Evolutionary conservation across 2,797 vertebrate genomes (phyloP).

Genomic region (Pangasius djambal): DNA sequence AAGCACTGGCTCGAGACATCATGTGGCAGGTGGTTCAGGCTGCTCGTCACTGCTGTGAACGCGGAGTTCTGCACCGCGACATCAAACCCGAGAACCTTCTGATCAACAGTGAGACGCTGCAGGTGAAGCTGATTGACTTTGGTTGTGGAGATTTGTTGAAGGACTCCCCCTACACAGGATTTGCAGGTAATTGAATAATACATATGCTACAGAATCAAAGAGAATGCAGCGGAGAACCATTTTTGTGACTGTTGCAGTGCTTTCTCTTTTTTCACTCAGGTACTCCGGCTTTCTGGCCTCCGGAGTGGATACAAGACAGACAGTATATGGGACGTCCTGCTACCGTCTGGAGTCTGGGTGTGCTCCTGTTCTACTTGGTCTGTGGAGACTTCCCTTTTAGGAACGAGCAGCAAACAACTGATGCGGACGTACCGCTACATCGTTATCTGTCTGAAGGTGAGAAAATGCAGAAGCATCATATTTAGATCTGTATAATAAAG

Average conservation of each 20-base stretch:
- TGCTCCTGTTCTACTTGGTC: neutral
- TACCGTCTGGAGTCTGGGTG: constrained; percentile 1
- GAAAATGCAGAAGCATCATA: neutral
- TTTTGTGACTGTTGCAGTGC: neutral
- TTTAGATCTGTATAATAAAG: neutral
- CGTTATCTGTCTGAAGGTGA: neutral
- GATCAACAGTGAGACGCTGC: neutral
- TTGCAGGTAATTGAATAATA: neutral
- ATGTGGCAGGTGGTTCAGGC: constrained; percentile 19
- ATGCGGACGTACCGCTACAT: neutral
- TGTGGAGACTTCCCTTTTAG: neutral
- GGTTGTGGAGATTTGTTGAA: constrained; percentile 12
- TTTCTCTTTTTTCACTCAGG: neutral
- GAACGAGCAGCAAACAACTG: neutral
- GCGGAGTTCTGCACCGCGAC: constrained; percentile 1
- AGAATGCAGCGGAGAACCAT: neutral
- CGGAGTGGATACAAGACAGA: neutral
- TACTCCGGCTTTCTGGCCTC: neutral
- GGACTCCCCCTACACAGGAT: neutral
- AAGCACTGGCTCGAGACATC: neutral
- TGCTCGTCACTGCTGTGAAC: neutral
- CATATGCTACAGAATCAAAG: neutral
- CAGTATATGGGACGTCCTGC: neutral
- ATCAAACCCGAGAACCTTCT: constrained; percentile 24
- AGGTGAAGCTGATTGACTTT: neutral